Percentiles rank a stretch among this genome's conserved stretches.
phyloP scores from a whole-genome alignment of 2,797 vertebrate species.

The Phataginus tetradactyla region DNA sequence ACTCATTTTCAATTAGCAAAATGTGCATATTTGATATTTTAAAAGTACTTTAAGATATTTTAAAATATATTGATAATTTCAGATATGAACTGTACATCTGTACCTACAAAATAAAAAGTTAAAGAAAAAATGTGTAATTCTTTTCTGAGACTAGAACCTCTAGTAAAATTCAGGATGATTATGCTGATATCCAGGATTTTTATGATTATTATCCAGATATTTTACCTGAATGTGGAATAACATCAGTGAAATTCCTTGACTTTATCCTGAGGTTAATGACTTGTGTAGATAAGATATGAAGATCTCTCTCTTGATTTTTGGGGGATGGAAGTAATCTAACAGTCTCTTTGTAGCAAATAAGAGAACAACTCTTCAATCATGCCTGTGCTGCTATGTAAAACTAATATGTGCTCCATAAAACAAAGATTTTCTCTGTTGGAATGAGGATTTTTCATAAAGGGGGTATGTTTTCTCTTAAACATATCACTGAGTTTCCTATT shows the following conservation, averaged over 20 bases:
- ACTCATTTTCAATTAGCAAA: conserved; percentile 25
- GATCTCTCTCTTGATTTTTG: background rate
- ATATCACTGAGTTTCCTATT: background rate
- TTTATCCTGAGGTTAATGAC: background rate
- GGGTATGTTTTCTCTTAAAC: background rate
- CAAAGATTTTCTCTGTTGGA: background rate
- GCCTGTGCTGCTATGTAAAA: background rate
- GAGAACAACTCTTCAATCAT: conserved; percentile 28
- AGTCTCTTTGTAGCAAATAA: background rate
- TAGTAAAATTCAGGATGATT: background rate
- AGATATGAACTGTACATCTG: background rate
- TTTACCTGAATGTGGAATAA: background rate
- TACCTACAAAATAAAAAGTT: background rate
- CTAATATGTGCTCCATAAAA: background rate
- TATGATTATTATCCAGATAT: background rate
- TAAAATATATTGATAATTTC: too few relatives aligned
- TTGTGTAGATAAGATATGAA: background rate
- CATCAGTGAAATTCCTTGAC: background rate
- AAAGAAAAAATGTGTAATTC: background rate
- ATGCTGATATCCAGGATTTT: too few relatives aligned
- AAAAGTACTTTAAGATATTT: too few relatives aligned
- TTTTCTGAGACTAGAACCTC: background rate
- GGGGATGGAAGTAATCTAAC: background rate
- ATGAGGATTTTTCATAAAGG: background rate
- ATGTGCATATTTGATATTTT: background rate